Conservation (phyloP, 2,888 invertebrate species). For the Gortyna flavago region DNA sequence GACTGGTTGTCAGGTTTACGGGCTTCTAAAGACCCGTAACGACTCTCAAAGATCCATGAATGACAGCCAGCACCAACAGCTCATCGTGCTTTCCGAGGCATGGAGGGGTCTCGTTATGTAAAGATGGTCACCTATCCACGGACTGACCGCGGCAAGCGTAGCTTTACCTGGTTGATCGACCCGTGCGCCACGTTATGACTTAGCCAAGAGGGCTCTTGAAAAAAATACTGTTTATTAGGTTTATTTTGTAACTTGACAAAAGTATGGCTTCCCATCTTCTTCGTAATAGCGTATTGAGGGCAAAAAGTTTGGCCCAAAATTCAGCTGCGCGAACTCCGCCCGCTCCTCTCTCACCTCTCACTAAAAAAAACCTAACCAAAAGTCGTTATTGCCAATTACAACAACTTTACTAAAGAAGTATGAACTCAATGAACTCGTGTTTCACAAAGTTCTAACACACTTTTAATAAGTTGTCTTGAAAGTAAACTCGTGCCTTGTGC, state of each 20-base stretch:
- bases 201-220: neutral
- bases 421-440: conserved; percentile 17
- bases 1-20: too few species aligned
- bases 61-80: neutral
- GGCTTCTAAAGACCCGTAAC: too few species aligned
- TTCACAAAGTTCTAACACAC: conserved; percentile 20
- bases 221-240: neutral
- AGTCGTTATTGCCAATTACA: conserved; percentile 13
- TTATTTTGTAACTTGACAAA: neutral
- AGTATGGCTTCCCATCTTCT: neutral
- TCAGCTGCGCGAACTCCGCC: neutral
- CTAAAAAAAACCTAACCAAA: neutral
- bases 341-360: neutral
- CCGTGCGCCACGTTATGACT: neutral
- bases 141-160: neutral
- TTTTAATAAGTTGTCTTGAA: conserved; percentile 50
- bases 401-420: conserved; percentile 23
- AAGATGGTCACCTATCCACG: neutral
- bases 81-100: neutral
- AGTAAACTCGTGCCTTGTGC: conserved; percentile 16
- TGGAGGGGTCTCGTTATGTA: neutral
- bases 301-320: neutral
- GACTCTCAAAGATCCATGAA: too few species aligned
- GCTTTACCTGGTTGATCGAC: neutral
- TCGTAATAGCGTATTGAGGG: neutral